These are phyloP conservation scores for Agrotis segetum DNA, from an alignment of 2,888 invertebrate genomes.

Conservation along the genomic window DNA sequence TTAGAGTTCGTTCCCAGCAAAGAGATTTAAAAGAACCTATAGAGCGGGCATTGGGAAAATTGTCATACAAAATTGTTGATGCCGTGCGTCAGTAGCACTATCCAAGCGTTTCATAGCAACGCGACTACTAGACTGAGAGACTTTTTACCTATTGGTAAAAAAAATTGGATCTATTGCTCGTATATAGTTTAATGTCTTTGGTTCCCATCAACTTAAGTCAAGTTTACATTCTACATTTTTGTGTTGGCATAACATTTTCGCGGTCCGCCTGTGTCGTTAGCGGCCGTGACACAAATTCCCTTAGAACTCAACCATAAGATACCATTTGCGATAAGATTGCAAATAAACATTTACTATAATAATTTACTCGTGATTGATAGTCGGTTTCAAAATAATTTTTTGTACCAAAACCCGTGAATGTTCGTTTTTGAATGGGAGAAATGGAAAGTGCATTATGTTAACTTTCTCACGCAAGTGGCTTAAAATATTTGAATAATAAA, in stretches of 20 bases:
- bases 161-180: too few species aligned
- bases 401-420: slow-evolving; percentile 10
- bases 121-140: too few species aligned
- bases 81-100: too few species aligned
- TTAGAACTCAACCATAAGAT: slow-evolving; percentile 42
- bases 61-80: too few species aligned
- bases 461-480: slow-evolving; percentile 48
- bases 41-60: too few species aligned
- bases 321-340: slow-evolving; percentile 37
- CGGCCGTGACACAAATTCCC: slow-evolving; percentile 69
- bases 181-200: too few species aligned
- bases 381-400: slow-evolving; percentile 13
- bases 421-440: slow-evolving; percentile 48
- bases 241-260: slow-evolving; percentile 54
- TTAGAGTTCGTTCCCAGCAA: slow-evolving; percentile 22
- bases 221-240: slow-evolving; percentile 34
- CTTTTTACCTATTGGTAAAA: too few species aligned
- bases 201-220: slow-evolving; percentile 20
- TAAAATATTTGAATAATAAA: slow-evolving; percentile 48
- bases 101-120: too few species aligned
- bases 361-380: slow-evolving; percentile 18
- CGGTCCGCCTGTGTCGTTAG: slow-evolving; percentile 57
- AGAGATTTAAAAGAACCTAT: too few species aligned
- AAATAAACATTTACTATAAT: slow-evolving; percentile 28
- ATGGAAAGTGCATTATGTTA: slow-evolving; percentile 57